These are phyloP conservation scores for Calcarius lapponicus DNA, from an alignment of 2,797 vertebrate genomes.

Conservation along the genomic window DNA sequence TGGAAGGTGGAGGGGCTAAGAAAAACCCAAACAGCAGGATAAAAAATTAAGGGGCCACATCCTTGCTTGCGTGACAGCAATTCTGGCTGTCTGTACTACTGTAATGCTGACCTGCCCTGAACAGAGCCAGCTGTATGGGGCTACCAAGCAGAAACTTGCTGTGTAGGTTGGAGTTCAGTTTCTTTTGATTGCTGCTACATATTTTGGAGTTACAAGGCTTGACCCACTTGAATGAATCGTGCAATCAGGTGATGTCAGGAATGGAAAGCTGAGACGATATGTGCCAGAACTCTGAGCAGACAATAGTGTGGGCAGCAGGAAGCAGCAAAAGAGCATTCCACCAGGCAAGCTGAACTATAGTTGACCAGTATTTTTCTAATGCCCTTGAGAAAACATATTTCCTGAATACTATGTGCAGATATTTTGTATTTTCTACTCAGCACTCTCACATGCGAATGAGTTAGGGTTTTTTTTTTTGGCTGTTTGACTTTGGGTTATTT, in stretches of 20 bases:
- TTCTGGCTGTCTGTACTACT: not conserved
- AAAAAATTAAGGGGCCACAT: conserved; percentile 53
- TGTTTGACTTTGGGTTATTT: not conserved
- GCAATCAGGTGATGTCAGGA: conserved; percentile 7
- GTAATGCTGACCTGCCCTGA: not conserved
- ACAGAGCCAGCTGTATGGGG: not conserved
- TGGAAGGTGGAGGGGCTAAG: not conserved
- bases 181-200: conserved; percentile 7
- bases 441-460: not conserved
- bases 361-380: conserved; percentile 8
- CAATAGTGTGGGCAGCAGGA: conserved; percentile 14
- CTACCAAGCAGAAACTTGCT: conserved; percentile 36
- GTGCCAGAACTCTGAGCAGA: conserved; percentile 10
- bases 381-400: not conserved
- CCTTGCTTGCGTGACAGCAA: not conserved
- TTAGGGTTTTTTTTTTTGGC: accelerated
- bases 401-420: not conserved
- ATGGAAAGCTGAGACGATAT: not conserved
- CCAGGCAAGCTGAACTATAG: not conserved
- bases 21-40: not conserved
- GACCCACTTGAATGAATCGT: not conserved
- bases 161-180: not conserved
- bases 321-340: not conserved
- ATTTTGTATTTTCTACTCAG: not conserved
- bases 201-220: not conserved